Conservation (phyloP, 2,797 vertebrate genomes). For the Lophius americanus region DNA sequence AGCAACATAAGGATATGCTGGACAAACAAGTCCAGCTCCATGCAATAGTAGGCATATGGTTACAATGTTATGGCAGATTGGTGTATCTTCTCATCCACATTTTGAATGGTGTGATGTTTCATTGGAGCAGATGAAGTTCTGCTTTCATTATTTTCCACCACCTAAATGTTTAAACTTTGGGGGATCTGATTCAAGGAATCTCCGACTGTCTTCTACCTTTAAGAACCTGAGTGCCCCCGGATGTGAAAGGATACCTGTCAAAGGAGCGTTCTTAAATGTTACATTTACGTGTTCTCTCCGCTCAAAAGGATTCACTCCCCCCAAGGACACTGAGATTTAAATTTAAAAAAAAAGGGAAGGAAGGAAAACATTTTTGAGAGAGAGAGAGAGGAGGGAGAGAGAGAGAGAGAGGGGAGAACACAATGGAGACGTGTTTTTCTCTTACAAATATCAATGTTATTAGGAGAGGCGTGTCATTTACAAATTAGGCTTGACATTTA, state of each 20-base stretch:
- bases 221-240: constrained; percentile 18
- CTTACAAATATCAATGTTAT: constrained; percentile 76
- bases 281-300: constrained; percentile 41
- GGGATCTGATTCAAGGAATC: constrained; percentile 23
- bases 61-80: too few relatives aligned
- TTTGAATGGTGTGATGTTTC: too few relatives aligned
- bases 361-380: constrained; percentile 4
- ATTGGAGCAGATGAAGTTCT: constrained; percentile 19
- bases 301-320: constrained; percentile 42
- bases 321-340: constrained; percentile 34
- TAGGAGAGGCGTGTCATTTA: constrained; percentile 75
- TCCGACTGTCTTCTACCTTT: constrained; percentile 28
- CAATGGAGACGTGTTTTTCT: constrained; percentile 61
- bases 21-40: too few relatives aligned
- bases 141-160: constrained; percentile 17
- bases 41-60: too few relatives aligned
- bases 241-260: constrained; percentile 39
- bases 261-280: constrained; percentile 47
- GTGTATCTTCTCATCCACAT: too few relatives aligned
- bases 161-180: constrained; percentile 5
- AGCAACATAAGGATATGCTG: too few relatives aligned
- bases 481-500: constrained; percentile 79
- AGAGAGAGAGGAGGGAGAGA: constrained; percentile 5
- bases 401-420: constrained; percentile 10
- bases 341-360: constrained; percentile 12